Evolutionary conservation across 2,797 vertebrate species (phyloP).

Genomic region (Morus bassanus): DNA sequence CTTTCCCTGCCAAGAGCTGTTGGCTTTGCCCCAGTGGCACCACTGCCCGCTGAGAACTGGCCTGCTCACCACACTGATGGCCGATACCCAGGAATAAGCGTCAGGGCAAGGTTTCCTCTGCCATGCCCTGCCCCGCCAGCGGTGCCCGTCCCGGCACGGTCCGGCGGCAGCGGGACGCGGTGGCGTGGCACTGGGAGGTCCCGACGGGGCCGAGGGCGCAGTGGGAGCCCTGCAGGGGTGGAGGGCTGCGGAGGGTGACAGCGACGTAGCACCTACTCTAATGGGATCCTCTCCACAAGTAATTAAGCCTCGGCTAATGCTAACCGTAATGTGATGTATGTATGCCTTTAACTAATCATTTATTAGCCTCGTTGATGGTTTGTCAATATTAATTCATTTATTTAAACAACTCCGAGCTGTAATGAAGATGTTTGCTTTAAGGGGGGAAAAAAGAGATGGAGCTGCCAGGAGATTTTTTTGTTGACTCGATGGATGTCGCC

Average conservation of each 20-base stretch:
- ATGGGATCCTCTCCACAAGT: conserved; percentile 80
- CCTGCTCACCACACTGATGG: rapidly evolving
- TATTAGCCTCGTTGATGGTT: conserved; percentile 95
- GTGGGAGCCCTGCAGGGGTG: not conserved
- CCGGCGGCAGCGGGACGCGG: rapidly evolving
- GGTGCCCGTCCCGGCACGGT: not conserved
- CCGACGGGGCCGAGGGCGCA: not conserved
- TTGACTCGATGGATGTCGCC: conserved; percentile 19
- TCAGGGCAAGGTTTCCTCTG: not conserved
- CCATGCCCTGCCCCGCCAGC: rapidly evolving
- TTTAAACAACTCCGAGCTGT: conserved; percentile 88
- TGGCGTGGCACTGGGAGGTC: not conserved
- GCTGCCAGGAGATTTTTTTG: conserved; percentile 62
- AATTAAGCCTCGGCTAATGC: conserved; percentile 88
- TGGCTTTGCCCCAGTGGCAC: rapidly evolving
- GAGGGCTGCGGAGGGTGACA: conserved; percentile 7
- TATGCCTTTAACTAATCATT: conserved; percentile 94
- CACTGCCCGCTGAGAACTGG: not conserved
- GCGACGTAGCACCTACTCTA: conserved; percentile 47
- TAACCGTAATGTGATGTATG: conserved; percentile 92
- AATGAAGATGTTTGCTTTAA: conserved; percentile 89
- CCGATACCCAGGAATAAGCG: rapidly evolving
- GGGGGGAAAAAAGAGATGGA: conserved; percentile 28
- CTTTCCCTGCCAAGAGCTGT: not conserved
- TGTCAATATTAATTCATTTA: conserved; percentile 99